Evolutionary conservation across 2,888 invertebrate genomes (phyloP).

Genomic region (Lycia hirtaria): DNA sequence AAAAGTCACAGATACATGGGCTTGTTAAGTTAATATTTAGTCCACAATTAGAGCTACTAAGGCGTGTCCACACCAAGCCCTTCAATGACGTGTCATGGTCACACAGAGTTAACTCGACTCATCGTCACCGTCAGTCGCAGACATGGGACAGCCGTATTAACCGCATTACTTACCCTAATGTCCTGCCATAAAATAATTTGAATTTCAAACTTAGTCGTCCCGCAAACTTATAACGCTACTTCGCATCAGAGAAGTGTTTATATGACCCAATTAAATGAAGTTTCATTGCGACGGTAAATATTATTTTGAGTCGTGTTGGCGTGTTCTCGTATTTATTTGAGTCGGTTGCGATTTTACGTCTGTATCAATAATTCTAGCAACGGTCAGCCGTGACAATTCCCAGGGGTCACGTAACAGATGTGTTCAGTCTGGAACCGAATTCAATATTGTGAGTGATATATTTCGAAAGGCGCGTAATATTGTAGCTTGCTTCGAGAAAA

Average conservation of each 20-base stretch:
- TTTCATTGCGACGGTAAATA: slow-evolving; percentile 39
- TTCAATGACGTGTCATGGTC: slow-evolving; percentile 52
- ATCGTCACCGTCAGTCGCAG: slow-evolving; percentile 61
- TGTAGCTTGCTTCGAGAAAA: slow-evolving; percentile 11
- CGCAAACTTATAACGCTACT: slow-evolving; percentile 37
- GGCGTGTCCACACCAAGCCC: slow-evolving; percentile 56
- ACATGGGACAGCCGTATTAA: slow-evolving; percentile 45
- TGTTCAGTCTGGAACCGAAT: slow-evolving; percentile 8
- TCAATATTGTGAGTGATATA: neutral
- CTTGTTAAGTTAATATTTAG: slow-evolving; percentile 19
- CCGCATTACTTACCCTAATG: slow-evolving; percentile 32
- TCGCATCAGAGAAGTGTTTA: slow-evolving; percentile 37
- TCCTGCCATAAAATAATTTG: slow-evolving; percentile 32
- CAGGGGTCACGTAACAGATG: slow-evolving; percentile 13
- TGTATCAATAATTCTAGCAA: slow-evolving; percentile 9
- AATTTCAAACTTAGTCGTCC: slow-evolving; percentile 33
- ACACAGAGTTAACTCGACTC: slow-evolving; percentile 46
- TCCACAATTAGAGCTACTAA: slow-evolving; percentile 30
- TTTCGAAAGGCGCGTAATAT: slow-evolving; percentile 1
- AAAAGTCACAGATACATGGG: slow-evolving; percentile 7
- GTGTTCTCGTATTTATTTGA: slow-evolving; percentile 10
- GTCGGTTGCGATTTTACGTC: neutral
- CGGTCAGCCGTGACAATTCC: slow-evolving; percentile 9
- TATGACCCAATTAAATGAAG: slow-evolving; percentile 47
- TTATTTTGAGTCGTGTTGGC: slow-evolving; percentile 40